These are phyloP conservation scores for Coranthus polyacanthus DNA, from an alignment of 2,797 vertebrate genomes.

Conservation along the genomic window DNA sequence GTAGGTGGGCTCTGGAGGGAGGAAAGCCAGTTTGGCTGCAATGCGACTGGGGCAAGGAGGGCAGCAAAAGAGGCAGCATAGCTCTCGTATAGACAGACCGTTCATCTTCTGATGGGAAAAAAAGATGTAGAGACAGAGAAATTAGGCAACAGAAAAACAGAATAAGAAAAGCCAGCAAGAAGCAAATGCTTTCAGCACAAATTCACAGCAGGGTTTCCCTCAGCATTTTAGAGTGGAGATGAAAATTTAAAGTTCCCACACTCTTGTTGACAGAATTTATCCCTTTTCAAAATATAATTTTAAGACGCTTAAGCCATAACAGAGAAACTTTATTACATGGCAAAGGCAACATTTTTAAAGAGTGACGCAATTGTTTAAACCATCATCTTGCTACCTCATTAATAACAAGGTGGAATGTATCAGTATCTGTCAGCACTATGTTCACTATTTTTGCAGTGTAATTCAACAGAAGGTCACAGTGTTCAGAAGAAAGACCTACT, in stretches of 20 bases:
- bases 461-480: not conserved
- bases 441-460: not conserved
- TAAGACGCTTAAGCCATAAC: no score
- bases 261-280: no score
- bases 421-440: not conserved
- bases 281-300: no score
- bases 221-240: not conserved
- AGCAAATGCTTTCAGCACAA: conserved; percentile 6
- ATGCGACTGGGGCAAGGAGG: conserved; percentile 95
- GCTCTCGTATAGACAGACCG: conserved; percentile 94
- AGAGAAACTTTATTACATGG: not conserved
- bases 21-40: conserved; percentile 96
- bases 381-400: not conserved
- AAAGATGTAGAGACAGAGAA: conserved; percentile 29
- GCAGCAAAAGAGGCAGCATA: conserved; percentile 98
- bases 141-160: conserved; percentile 11
- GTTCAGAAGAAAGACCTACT: not conserved
- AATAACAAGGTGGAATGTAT: not conserved
- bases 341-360: not conserved
- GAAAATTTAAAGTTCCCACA: no score
- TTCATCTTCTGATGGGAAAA: conserved; percentile 88
- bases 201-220: conserved; percentile 7
- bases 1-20: conserved; percentile 96
- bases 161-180: not conserved
- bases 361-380: conserved; percentile 8